phyloP scores from a whole-genome alignment of 2,113 vertebrate species.

The Onychorhynchus coronatus region DNA sequence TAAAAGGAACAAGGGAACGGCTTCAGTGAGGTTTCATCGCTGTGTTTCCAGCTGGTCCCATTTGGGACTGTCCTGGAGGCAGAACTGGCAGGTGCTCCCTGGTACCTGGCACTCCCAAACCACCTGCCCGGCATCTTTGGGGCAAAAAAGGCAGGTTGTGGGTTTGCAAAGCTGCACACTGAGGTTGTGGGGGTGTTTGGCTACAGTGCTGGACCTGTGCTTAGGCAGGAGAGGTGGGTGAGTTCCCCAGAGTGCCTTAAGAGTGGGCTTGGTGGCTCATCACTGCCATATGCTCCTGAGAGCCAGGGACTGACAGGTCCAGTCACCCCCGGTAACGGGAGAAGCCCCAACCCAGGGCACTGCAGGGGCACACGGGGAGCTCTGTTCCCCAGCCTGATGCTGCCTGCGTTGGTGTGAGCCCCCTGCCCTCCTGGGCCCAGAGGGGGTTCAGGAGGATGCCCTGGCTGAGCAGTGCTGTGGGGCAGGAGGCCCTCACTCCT shows the following conservation, averaged over 20 bases:
- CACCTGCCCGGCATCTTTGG: accelerated
- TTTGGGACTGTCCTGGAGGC: accelerated
- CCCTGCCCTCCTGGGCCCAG: accelerated
- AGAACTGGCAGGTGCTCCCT: background rate
- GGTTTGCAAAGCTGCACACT: background rate
- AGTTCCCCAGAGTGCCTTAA: background rate
- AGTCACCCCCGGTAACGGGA: accelerated
- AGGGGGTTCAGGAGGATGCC: background rate
- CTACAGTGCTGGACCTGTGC: background rate
- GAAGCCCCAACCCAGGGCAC: accelerated
- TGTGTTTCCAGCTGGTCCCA: accelerated
- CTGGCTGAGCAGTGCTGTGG: accelerated
- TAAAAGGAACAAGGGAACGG: background rate
- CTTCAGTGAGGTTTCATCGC: background rate
- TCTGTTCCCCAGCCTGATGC: background rate
- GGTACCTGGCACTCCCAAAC: background rate
- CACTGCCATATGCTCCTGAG: accelerated
- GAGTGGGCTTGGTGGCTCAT: accelerated
- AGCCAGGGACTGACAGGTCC: background rate
- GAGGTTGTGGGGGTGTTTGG: accelerated
- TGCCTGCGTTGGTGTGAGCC: background rate
- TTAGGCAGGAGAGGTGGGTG: background rate
- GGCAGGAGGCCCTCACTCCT: background rate
- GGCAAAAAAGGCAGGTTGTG: background rate
- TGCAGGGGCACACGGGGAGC: accelerated